These are phyloP conservation scores for Nasonia giraulti DNA, from an alignment of 1,140 invertebrate genomes.

Conservation along the genomic window DNA sequence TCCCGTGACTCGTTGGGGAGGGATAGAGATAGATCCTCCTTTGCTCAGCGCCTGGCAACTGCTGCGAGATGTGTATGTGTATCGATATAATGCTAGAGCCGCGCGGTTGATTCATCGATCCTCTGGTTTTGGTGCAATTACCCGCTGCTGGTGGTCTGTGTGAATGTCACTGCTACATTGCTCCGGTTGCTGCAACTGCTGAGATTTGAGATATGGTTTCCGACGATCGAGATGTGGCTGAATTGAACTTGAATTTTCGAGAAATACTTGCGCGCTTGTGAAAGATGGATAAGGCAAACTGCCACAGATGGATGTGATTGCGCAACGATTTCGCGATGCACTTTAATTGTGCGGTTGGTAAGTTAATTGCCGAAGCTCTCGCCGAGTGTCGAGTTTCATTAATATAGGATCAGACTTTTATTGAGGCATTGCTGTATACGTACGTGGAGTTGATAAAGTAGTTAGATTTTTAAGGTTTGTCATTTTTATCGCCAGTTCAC, in stretches of 20 bases:
- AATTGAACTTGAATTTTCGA: neutral
- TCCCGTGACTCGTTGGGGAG: neutral
- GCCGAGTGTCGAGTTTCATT: neutral
- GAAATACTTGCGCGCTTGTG: neutral
- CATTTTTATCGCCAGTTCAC: neutral
- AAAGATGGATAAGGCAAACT: neutral
- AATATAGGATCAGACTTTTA: neutral
- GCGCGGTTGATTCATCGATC: slow-evolving; percentile 22
- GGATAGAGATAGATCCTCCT: neutral
- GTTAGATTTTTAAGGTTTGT: neutral
- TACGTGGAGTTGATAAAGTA: neutral
- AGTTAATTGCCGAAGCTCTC: slow-evolving; percentile 15
- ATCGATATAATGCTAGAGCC: neutral
- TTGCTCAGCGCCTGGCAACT: slow-evolving; percentile 4
- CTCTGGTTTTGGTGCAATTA: neutral
- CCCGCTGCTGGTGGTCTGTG: neutral
- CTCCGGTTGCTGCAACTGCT: neutral
- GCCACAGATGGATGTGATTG: neutral
- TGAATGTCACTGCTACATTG: neutral
- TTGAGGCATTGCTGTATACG: neutral
- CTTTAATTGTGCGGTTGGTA: slow-evolving; percentile 18
- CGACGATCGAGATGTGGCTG: neutral
- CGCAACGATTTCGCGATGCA: neutral
- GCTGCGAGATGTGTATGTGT: slow-evolving; percentile 9
- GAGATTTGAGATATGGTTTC: neutral